Evolutionary conservation across 2,888 invertebrate species (phyloP).

Genomic region (Coronaproctus castanopsis): DNA sequence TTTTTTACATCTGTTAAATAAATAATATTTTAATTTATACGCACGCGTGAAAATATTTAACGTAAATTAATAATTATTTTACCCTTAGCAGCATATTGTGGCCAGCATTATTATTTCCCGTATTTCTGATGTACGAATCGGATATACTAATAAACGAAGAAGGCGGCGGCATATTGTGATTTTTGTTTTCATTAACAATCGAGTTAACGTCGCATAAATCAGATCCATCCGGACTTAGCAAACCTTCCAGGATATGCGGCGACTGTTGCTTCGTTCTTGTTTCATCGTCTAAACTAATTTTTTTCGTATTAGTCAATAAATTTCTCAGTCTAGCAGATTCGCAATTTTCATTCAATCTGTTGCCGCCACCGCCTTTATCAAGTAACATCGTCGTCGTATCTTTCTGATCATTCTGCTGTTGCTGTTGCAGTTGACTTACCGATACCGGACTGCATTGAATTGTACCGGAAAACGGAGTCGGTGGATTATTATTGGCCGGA

Average conservation of each 20-base stretch:
- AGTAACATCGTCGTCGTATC: slow-evolving; percentile 32
- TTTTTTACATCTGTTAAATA: no score
- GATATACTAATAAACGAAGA: no score
- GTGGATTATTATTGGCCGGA: slow-evolving; percentile 30
- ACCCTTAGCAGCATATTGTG: no score
- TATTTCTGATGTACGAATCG: no score
- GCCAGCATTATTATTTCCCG: no score
- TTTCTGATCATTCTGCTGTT: slow-evolving; percentile 31
- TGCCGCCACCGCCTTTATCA: slow-evolving; percentile 29
- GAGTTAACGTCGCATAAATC: slow-evolving; percentile 10
- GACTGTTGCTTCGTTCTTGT: slow-evolving; percentile 13
- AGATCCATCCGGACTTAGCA: slow-evolving; percentile 8
- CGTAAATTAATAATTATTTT: no score
- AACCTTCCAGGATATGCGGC: slow-evolving; percentile 28
- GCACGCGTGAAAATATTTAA: no score
- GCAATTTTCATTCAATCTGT: slow-evolving; percentile 23
- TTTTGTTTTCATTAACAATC: slow-evolving; percentile 10
- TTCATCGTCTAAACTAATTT: slow-evolving; percentile 20
- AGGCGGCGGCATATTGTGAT: slow-evolving; percentile 9
- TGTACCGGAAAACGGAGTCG: slow-evolving; percentile 27
- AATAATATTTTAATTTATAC: no score
- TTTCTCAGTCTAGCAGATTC: slow-evolving; percentile 38
- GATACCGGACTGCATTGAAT: slow-evolving; percentile 43
- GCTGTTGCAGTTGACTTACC: no score
- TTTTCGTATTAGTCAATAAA: slow-evolving; percentile 30